These are phyloP conservation scores for Apotomis betuletana DNA, from an alignment of 2,888 invertebrate species.

Conservation along the genomic window DNA sequence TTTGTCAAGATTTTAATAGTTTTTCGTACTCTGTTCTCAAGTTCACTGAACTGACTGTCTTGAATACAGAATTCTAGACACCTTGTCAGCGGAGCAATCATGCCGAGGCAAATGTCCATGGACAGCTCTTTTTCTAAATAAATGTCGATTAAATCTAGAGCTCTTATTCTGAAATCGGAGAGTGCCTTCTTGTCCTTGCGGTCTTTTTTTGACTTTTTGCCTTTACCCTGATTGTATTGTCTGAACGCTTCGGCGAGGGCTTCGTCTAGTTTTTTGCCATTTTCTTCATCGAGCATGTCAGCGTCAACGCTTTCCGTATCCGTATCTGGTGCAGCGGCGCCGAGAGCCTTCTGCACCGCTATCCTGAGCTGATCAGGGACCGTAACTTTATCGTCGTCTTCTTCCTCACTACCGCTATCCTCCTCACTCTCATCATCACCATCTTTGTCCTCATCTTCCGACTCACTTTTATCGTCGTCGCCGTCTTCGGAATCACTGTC, in stretches of 20 bases:
- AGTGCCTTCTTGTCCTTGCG: constrained; percentile 86
- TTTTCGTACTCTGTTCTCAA: constrained; percentile 85
- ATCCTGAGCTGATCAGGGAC: constrained; percentile 87
- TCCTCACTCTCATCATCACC: constrained; percentile 59
- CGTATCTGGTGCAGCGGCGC: constrained; percentile 81
- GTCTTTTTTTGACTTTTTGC: constrained; percentile 80
- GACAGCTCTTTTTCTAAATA: constrained; percentile 88
- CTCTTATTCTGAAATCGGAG: constrained; percentile 89
- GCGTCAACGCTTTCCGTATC: constrained; percentile 89
- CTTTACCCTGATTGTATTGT: constrained; percentile 82
- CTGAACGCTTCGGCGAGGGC: constrained; percentile 90
- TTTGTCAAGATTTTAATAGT: constrained; percentile 85
- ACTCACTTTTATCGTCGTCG: constrained; percentile 53
- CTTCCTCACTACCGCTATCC: constrained; percentile 66
- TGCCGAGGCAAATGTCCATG: constrained; percentile 86
- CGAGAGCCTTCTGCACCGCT: constrained; percentile 89
- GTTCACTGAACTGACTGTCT: constrained; percentile 86
- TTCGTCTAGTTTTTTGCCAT: constrained; percentile 88
- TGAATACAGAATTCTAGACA: constrained; percentile 88
- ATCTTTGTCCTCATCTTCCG: constrained; percentile 60
- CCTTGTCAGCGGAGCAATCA: constrained; percentile 87
- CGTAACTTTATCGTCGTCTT: constrained; percentile 83
- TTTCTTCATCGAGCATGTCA: constrained; percentile 89
- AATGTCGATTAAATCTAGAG: constrained; percentile 89
- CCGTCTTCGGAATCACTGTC: constrained; percentile 71